Base-by-base conservation (phyloP, 1,140 invertebrate species). In the Zaprionus taronus region DNA sequence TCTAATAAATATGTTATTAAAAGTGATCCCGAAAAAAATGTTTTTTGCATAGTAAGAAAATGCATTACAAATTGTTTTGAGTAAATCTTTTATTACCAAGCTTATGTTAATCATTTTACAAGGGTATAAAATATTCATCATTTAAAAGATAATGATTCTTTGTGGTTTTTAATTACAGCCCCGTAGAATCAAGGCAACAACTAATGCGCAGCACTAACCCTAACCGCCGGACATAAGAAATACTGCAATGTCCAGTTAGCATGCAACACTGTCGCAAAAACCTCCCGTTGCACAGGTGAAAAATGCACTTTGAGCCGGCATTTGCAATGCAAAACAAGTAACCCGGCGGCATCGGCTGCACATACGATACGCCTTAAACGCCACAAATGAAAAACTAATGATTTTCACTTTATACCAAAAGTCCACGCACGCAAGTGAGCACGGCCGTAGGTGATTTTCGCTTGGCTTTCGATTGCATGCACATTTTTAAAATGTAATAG, bases 301-400 rank as follows among this genome's bases (percentile, higher is more conserved):
- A 72, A 76, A 76, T 76, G 68, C 62, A 76, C 73, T 76, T 76
- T 65, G 73, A 15, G 17, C 58, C 65, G 26, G 36, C 36, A 76
- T 76, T 76, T 76, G 73, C 73, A 76, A 72, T 76, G 61, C 73
- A 76, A 76, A 76, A 28, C 41, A 57, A 41, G 34, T 47, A 62
- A 62, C 36, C 62, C 41, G 41, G 26, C 53, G 36, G 26, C 53
- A 44, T 36, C 47, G 34, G 17, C 24, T 31, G 17, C 17, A 15
- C 26, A 53, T 26, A 28, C 17, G 14, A 2, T 38, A 60, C 57
- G n/a, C 20, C 34, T 47, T 66, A 69, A 77, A 77, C 65, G 41
- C 57, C 77, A 49, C 73, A 79, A 79, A 79, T 79, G 55, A 77
- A 79, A 79, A 79, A 79, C 67, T 78, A 78, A 80, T 84, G 69